Percentiles rank a stretch among this genome's conserved stretches.
Evolutionary conservation across 2,797 vertebrate genomes (phyloP).

Genomic region (Lithobates pipiens): DNA sequence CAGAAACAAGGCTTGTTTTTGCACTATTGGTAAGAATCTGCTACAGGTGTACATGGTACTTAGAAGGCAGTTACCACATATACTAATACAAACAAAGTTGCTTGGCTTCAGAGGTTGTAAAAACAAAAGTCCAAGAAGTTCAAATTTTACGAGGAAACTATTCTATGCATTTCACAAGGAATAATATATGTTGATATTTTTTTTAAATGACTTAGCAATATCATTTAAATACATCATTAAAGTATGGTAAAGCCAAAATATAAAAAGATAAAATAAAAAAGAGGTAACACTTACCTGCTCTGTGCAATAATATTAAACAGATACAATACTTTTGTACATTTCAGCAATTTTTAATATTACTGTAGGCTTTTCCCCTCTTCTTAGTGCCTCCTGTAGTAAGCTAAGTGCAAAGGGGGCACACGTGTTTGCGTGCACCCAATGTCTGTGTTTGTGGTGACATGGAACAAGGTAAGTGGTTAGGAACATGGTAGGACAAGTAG

Average conservation of each 20-base stretch:
- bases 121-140: not conserved
- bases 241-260: not conserved
- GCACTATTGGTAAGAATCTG: not conserved
- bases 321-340: too few species aligned
- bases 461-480: too few species aligned
- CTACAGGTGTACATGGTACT: slow-evolving; percentile 9
- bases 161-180: not conserved
- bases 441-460: too few species aligned
- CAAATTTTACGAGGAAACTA: not conserved
- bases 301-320: too few species aligned
- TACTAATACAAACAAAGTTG: not conserved
- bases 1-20: not conserved
- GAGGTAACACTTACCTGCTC: too few species aligned
- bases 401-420: too few species aligned
- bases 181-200: not conserved
- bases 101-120: not conserved
- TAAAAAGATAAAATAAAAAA: not conserved
- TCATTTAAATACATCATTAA: not conserved
- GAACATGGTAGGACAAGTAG: too few species aligned
- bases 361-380: too few species aligned
- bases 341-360: too few species aligned
- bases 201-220: not conserved
- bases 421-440: too few species aligned
- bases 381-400: too few species aligned
- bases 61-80: slow-evolving; percentile 7